Percentiles rank a stretch among this genome's conserved stretches.
phyloP scores from a whole-genome alignment of 2,113 vertebrate genomes.

The Sander lucioperca region DNA sequence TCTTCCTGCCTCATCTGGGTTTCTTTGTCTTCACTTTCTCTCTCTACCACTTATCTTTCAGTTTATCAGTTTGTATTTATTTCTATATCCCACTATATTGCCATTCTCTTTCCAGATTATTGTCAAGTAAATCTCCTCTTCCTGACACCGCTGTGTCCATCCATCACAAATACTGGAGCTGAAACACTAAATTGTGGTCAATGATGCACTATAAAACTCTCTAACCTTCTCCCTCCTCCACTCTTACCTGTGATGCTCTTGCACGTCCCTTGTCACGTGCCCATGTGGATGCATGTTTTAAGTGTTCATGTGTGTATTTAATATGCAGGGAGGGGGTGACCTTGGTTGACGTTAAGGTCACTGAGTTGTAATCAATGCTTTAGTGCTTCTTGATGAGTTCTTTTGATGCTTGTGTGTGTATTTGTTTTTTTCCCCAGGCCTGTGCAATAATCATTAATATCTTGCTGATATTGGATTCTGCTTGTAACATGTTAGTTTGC shows the following conservation, averaged over 20 bases:
- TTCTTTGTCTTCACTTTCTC: conserved; percentile 12
- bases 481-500: conserved; percentile 7
- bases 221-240: conserved; percentile 3
- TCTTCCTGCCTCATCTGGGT: conserved; percentile 11
- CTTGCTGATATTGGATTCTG: conserved; percentile 39
- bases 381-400: neutral
- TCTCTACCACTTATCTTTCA: neutral
- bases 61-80: conserved; percentile 29
- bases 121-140: conserved; percentile 37
- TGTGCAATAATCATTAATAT: conserved; percentile 21
- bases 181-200: conserved; percentile 58
- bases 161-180: conserved; percentile 36
- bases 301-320: conserved; percentile 15
- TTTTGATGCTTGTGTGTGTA: neutral
- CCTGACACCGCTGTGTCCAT: conserved; percentile 34
- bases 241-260: conserved; percentile 16
- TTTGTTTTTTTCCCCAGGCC: accelerated
- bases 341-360: conserved; percentile 38
- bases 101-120: conserved; percentile 34
- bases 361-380: conserved; percentile 20
- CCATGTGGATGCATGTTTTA: neutral
- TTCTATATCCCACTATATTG: neutral
- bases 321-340: conserved; percentile 22
- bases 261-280: conserved; percentile 14
- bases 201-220: conserved; percentile 37